Evolutionary conservation across 2,888 invertebrate genomes (phyloP).

Genomic region (Andricus quercusramuli): DNA sequence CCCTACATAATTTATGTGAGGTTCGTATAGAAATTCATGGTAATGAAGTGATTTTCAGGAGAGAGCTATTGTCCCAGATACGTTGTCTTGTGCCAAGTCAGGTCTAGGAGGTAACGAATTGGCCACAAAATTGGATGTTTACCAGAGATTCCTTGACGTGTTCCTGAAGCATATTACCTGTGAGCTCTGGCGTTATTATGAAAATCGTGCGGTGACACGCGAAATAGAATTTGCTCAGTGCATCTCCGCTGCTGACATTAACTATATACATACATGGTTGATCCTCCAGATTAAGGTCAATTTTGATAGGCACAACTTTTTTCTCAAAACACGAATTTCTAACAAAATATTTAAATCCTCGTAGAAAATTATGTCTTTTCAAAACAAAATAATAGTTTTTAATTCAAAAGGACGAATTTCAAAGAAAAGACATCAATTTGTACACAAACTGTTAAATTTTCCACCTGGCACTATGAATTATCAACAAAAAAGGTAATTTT

Average conservation of each 20-base stretch:
- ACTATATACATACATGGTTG: background rate
- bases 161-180: conserved; percentile 16
- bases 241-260: background rate
- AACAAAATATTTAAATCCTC: too few relatives aligned
- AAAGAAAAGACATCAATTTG: too few relatives aligned
- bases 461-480: too few relatives aligned
- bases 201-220: conserved; percentile 19
- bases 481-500: too few relatives aligned
- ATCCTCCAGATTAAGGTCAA: too few relatives aligned
- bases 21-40: background rate
- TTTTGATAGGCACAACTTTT: too few relatives aligned
- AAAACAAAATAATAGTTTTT: too few relatives aligned
- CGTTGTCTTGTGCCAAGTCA: background rate
- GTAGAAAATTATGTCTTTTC: too few relatives aligned
- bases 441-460: too few relatives aligned
- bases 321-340: too few relatives aligned
- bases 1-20: background rate
- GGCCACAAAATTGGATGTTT: conserved; percentile 2
- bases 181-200: conserved; percentile 8
- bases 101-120: background rate
- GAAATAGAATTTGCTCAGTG: conserved; percentile 19
- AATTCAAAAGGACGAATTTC: too few relatives aligned
- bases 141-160: conserved; percentile 33
- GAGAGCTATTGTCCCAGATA: background rate
- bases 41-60: background rate